Evolutionary conservation across 1,140 invertebrate genomes (phyloP), one percentile per base, ranked within the genome.

Genomic region (Parasteatoda tepidariorum): DNA sequence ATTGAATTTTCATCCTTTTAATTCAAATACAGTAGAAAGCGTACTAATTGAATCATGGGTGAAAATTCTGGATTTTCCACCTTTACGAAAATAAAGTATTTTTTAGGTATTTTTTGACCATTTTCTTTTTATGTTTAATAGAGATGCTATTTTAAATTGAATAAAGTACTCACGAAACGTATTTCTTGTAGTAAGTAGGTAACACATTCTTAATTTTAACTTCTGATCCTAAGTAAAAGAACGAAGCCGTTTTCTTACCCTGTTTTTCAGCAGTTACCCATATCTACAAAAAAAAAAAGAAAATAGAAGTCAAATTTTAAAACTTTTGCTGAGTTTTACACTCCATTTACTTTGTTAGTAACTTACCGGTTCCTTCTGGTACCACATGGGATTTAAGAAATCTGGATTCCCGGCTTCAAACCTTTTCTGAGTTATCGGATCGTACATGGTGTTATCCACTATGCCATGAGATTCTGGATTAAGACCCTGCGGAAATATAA

Each of bases 321-420:
- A n/a, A n/a, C n/a, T n/a, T n/a, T n/a, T n/a, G n/a, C n/a, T n/a
- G n/a, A n/a, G n/a, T n/a, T n/a, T n/a, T n/a, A n/a, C n/a, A n/a
- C n/a, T n/a, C n/a, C n/a, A n/a, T n/a, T n/a, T n/a, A n/a, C n/a
- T 30, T 11, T n/a, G 5, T 68, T 7, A 31, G 62, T 31, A n/a
- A 89, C 88, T 89, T 89, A 90, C 64, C 88, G 85, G 1, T 89
- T 90, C 81, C 89, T 89, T 87, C 75, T 89, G 86, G 89, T 89
- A 90, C 89, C 90, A 89, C 3, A 86, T 82, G 7, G 86, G 26
- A 22, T 86, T 54, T 24, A 66, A 84, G 34, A 87, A 86, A 22
- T 87, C 85, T 3, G 85, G 84, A 66, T 87, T 86, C 13, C 87
- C 86, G 15, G 86, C 85, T 24, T 88, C 85, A 67, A 88, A 89